A percentile compares a stretch with the other conserved stretches of the same genome.
Conservation (phyloP, 2,888 invertebrate species). For the Rotaria macrura region DNA sequence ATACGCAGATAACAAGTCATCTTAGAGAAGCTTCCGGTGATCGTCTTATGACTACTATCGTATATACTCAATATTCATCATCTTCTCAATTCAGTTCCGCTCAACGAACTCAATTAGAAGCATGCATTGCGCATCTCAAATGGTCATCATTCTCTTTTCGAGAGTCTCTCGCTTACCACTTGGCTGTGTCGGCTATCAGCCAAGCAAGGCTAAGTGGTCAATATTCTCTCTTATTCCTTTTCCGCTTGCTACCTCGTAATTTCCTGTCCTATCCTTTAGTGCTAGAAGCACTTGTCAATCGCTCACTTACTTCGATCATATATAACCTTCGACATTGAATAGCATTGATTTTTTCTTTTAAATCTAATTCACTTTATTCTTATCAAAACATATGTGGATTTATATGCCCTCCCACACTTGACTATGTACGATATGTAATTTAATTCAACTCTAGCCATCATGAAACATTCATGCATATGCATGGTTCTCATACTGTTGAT, state of each 20-base stretch:
- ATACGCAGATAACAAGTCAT: not conserved
- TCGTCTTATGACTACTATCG: not conserved
- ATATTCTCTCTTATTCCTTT: not conserved
- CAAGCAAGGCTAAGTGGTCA: conserved; percentile 15
- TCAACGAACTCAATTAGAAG: not conserved
- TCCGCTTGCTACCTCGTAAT: not conserved
- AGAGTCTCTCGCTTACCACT: not conserved
- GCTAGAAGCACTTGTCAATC: not conserved
- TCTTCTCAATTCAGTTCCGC: conserved; percentile 1
- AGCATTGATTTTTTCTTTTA: not conserved
- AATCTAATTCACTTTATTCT: not conserved
- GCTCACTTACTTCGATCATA: not conserved
- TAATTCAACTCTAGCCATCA: not conserved
- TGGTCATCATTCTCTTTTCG: not conserved
- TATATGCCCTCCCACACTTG: not conserved
- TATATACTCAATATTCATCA: not conserved
- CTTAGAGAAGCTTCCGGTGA: not conserved
- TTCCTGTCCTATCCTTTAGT: not conserved
- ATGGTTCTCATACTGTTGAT: not conserved
- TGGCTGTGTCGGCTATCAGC: not conserved
- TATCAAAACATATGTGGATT: not conserved
- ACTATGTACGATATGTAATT: not conserved
- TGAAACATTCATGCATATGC: not conserved
- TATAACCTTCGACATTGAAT: not conserved
- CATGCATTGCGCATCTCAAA: not conserved